phyloP scores from a whole-genome alignment of 2,113 vertebrate species.

The Genyomyrus donnyi region DNA sequence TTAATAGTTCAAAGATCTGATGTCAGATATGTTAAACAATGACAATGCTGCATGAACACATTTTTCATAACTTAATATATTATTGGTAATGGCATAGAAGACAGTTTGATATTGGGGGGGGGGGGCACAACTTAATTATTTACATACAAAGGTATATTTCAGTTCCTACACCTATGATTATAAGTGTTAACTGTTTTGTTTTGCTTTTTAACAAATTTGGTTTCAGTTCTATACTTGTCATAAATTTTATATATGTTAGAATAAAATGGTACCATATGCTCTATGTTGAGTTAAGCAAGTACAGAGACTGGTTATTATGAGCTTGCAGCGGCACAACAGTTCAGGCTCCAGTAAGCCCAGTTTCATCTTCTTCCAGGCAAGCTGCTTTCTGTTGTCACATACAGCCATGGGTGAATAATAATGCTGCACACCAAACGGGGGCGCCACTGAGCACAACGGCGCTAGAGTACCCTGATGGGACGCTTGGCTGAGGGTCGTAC shows the following conservation, averaged over 20 bases:
- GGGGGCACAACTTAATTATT: neutral
- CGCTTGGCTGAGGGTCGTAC: neutral
- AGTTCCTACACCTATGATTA: neutral
- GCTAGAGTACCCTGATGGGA: neutral
- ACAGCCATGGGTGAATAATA: neutral
- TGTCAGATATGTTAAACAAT: neutral
- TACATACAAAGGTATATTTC: neutral
- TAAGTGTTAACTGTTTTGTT: neutral
- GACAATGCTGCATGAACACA: neutral
- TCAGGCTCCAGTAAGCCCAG: neutral
- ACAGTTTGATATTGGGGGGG: neutral
- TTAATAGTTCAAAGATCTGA: neutral
- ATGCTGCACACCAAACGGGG: neutral
- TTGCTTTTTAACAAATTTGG: neutral
- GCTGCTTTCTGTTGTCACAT: neutral
- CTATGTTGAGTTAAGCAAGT: neutral
- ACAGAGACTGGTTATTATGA: neutral
- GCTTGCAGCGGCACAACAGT: neutral
- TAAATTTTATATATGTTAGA: neutral
- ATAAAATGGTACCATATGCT: neutral
- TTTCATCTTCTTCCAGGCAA: neutral
- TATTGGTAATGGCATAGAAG: too few relatives aligned
- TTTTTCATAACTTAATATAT: neutral
- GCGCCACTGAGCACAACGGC: neutral
- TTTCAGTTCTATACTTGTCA: neutral